These are phyloP conservation scores for Bombylius discolor DNA, from an alignment of 2,888 invertebrate genomes.

Conservation along the genomic window DNA sequence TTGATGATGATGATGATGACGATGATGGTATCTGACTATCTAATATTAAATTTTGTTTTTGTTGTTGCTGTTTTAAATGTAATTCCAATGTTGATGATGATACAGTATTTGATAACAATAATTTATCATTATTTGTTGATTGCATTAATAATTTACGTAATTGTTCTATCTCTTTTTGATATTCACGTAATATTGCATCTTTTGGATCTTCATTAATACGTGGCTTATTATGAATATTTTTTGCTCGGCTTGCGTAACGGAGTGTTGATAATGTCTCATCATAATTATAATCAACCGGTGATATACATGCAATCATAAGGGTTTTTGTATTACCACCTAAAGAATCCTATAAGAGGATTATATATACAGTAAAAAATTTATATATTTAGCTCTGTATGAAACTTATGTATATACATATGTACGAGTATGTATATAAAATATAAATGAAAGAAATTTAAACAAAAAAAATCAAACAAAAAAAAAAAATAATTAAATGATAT, in stretches of 20 bases:
- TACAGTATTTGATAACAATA: neutral
- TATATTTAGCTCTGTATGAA: no score
- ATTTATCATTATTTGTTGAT: conserved; percentile 1
- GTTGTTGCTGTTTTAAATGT: neutral
- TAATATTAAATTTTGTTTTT: conserved; percentile 41
- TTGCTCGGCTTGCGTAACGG: conserved; percentile 71
- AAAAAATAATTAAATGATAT: no score
- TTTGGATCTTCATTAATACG: conserved; percentile 83
- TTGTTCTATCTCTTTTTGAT: conserved; percentile 69
- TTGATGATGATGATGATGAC: neutral
- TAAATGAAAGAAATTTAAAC: no score
- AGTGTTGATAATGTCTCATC: conserved; percentile 73
- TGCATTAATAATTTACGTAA: conserved; percentile 33
- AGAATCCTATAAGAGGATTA: conserved; percentile 45
- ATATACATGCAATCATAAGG: conserved; percentile 75
- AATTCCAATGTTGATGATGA: no score
- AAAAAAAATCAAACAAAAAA: no score
- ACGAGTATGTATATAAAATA: no score
- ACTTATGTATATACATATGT: no score
- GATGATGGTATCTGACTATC: conserved; percentile 37
- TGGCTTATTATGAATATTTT: conserved; percentile 76
- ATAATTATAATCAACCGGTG: conserved; percentile 70
- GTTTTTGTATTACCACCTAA: conserved; percentile 81
- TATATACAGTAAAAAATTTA: neutral
- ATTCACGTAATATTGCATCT: conserved; percentile 71